A percentile compares a stretch with the other conserved stretches of the same genome.
These are phyloP conservation scores for Galerucella pusilla DNA, from an alignment of 2,888 invertebrate genomes.

Conservation along the genomic window DNA sequence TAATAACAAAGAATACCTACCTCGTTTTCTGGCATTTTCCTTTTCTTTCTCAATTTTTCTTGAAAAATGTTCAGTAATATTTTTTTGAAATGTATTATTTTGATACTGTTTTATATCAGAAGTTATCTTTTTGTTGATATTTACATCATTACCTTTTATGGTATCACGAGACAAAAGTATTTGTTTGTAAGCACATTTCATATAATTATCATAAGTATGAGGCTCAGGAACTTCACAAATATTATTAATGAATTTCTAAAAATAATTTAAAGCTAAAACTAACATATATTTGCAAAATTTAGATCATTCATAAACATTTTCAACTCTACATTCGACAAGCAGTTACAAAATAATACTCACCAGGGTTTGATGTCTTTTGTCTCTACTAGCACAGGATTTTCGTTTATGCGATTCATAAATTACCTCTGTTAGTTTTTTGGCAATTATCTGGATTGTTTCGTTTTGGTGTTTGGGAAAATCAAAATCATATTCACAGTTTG, in stretches of 20 bases:
- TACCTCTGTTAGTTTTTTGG: conserved; percentile 45
- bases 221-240: conserved; percentile 38
- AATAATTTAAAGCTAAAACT: neutral
- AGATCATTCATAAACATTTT: neutral
- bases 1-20: neutral
- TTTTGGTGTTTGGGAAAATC: conserved; percentile 47
- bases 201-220: conserved; percentile 35
- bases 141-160: conserved; percentile 22
- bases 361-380: conserved; percentile 47
- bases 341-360: conserved; percentile 36
- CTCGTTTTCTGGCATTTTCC: conserved; percentile 1
- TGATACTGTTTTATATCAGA: conserved; percentile 30
- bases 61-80: conserved; percentile 17
- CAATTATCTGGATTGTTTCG: conserved; percentile 42
- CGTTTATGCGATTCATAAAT: conserved; percentile 48
- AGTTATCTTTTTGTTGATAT: conserved; percentile 21
- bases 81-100: conserved; percentile 20
- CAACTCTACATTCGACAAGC: neutral
- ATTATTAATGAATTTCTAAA: conserved; percentile 46
- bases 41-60: conserved; percentile 11
- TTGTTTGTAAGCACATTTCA: conserved; percentile 35
- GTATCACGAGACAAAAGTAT: conserved; percentile 20
- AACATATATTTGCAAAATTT: conserved; percentile 15
- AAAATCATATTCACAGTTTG: conserved; percentile 17
- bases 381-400: conserved; percentile 44